These are phyloP conservation scores for Alcis repandata DNA, from an alignment of 2,888 invertebrate species.

Conservation along the genomic window DNA sequence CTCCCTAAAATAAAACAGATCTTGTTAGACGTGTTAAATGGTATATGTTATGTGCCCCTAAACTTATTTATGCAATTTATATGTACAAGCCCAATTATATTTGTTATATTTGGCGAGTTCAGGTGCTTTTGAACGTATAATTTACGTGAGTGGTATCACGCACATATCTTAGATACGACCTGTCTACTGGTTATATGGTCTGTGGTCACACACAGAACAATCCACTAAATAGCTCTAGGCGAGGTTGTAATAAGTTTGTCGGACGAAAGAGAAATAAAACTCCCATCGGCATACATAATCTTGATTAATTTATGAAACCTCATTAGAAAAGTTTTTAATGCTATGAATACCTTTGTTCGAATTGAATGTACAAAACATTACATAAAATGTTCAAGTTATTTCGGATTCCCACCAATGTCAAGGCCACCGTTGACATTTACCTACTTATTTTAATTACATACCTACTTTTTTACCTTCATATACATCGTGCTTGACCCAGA, in stretches of 20 bases:
- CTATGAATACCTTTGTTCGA: conserved; percentile 7
- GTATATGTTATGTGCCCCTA: no score
- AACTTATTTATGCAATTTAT: no score
- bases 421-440: conserved; percentile 18
- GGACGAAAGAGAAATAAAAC: background rate
- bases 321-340: conserved; percentile 9
- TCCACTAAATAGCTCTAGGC: background rate
- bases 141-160: no score
- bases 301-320: background rate
- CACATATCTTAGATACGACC: no score
- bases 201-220: no score
- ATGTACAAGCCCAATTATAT: no score
- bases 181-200: no score
- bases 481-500: conserved; percentile 14
- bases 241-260: background rate
- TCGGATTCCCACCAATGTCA: conserved; percentile 27
- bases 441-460: conserved; percentile 33
- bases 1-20: no score
- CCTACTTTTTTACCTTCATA: conserved; percentile 4
- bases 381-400: conserved; percentile 6
- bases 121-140: no score
- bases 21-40: no score
- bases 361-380: conserved; percentile 2
- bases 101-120: no score
- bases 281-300: background rate